phyloP scores from a whole-genome alignment of 2,113 vertebrate species.

The Chlorocebus sabaeus region DNA sequence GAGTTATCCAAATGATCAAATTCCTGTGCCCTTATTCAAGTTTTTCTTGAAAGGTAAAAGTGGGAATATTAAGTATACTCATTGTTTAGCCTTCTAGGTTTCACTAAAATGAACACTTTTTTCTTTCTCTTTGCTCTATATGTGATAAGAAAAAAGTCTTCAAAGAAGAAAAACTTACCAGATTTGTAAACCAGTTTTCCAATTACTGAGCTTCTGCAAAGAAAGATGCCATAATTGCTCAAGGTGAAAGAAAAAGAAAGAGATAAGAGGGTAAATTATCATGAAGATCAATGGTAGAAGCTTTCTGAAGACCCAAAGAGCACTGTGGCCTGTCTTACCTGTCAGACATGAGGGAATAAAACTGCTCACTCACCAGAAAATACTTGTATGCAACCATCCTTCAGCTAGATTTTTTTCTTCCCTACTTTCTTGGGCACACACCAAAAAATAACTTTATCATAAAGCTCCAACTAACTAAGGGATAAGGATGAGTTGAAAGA shows the following conservation, averaged over 20 bases:
- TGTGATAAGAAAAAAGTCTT: background rate
- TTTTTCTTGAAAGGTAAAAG: background rate
- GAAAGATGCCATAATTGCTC: conserved; percentile 34
- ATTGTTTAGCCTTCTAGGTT: background rate
- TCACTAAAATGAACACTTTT: background rate
- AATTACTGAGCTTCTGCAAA: conserved; percentile 40
- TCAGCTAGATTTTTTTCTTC: background rate
- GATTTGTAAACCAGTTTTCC: conserved; percentile 41
- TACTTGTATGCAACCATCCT: background rate
- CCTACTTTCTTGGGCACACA: background rate
- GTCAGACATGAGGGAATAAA: background rate
- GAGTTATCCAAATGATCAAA: background rate
- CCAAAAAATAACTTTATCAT: background rate
- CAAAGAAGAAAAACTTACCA: conserved; percentile 1
- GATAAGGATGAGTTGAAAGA: background rate
- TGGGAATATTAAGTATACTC: background rate
- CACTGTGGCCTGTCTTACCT: background rate
- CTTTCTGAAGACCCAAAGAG: background rate
- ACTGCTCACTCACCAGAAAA: background rate
- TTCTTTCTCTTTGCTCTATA: background rate
- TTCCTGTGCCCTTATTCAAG: background rate
- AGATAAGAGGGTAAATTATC: conserved; percentile 54
- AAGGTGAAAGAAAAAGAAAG: conserved; percentile 29
- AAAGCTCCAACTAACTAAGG: background rate
- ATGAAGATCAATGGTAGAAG: background rate